Conservation (phyloP, 2,888 invertebrate species). For the Epirrhoe alternata region DNA sequence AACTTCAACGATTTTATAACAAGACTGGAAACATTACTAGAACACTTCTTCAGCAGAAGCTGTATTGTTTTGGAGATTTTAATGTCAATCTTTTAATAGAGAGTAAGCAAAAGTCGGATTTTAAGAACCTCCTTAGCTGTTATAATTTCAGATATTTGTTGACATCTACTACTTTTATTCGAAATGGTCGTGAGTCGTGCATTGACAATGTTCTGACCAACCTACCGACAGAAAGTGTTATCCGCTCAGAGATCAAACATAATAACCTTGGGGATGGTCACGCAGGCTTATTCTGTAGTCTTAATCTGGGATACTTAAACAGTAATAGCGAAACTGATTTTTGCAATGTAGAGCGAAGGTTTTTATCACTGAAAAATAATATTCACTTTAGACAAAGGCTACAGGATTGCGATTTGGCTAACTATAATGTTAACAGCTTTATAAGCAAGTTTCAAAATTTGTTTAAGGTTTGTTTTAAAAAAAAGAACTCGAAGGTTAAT, state of each 20-base stretch:
- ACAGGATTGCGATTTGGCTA: too few relatives aligned
- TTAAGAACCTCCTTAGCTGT: neutral
- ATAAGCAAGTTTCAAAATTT: too few relatives aligned
- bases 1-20: conserved; percentile 8
- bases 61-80: conserved; percentile 6
- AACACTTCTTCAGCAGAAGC: conserved; percentile 13
- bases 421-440: too few relatives aligned
- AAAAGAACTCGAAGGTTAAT: too few relatives aligned
- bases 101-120: neutral
- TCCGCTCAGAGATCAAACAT: neutral
- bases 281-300: conserved; percentile 8
- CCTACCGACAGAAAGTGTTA: neutral
- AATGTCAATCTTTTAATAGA: too few relatives aligned
- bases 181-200: neutral
- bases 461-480: too few relatives aligned
- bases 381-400: too few relatives aligned
- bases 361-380: too few relatives aligned
- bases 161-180: neutral
- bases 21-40: neutral
- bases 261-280: conserved; percentile 13
- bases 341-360: too few relatives aligned
- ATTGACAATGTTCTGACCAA: conserved; percentile 11
- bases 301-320: neutral
- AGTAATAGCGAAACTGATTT: too few relatives aligned
- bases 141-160: neutral